These are phyloP conservation scores for Ctenoplectra terminalis DNA, from an alignment of 1,140 invertebrate genomes.

Conservation along the genomic window DNA sequence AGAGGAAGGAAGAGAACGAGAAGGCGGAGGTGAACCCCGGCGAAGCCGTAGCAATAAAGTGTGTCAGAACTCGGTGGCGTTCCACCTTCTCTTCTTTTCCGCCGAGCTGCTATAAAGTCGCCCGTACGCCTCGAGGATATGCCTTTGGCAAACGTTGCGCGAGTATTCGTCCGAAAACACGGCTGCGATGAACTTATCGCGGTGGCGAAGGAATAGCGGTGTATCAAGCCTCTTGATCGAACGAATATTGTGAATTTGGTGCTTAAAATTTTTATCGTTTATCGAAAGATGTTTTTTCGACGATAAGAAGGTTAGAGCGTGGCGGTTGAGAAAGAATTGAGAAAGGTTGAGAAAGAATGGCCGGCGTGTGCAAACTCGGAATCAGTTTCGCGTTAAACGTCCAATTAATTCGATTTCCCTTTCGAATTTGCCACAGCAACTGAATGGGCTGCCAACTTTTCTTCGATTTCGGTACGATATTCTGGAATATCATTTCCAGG, in stretches of 20 bases:
- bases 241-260: too few species aligned
- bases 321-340: too few species aligned
- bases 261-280: too few species aligned
- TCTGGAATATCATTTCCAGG: constrained; percentile 7
- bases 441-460: too few species aligned
- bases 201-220: too few species aligned
- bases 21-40: constrained; percentile 5
- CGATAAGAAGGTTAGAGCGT: too few species aligned
- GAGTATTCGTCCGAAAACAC: too few species aligned
- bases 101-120: constrained; percentile 25
- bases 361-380: background rate
- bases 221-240: too few species aligned
- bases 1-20: background rate
- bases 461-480: background rate
- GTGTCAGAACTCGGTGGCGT: constrained; percentile 43
- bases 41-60: constrained; percentile 46
- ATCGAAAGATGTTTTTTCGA: too few species aligned
- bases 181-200: too few species aligned
- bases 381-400: constrained; percentile 33
- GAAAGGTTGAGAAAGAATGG: too few species aligned
- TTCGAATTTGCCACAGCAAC: background rate
- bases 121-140: background rate
- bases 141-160: too few species aligned
- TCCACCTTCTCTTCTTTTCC: constrained; percentile 33
- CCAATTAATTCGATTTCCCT: constrained; percentile 16